A percentile compares a stretch with the other conserved stretches of the same genome.
phyloP scores from a whole-genome alignment of 2,797 vertebrate genomes.

The Moxostoma hubbsi region DNA sequence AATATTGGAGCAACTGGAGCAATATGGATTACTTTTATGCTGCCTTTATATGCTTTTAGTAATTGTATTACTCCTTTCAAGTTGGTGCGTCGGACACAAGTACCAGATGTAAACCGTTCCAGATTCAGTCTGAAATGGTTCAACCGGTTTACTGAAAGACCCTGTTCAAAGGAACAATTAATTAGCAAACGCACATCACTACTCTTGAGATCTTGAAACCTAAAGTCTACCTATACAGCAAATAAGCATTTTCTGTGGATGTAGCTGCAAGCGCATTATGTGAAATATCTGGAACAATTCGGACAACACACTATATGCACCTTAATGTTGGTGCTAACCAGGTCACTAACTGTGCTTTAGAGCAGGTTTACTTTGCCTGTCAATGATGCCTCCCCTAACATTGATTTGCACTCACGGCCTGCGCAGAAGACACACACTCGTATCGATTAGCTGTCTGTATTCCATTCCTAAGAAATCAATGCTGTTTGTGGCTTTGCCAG shows the following conservation, averaged over 20 bases:
- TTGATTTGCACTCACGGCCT: slow-evolving; percentile 74
- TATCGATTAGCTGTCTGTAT: slow-evolving; percentile 80
- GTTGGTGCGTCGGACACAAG: too few relatives aligned
- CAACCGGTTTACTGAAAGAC: too few relatives aligned
- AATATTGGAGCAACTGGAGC: too few relatives aligned
- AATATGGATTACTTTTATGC: too few relatives aligned
- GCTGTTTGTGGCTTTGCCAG: slow-evolving; percentile 77
- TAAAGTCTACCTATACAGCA: background rate
- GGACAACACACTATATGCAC: slow-evolving; percentile 52
- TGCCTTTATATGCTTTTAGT: too few relatives aligned
- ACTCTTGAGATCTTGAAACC: background rate
- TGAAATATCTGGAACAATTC: slow-evolving; percentile 27
- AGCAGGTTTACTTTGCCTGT: slow-evolving; percentile 73
- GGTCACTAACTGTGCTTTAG: slow-evolving; percentile 67
- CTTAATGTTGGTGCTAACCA: slow-evolving; percentile 67
- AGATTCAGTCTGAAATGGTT: too few relatives aligned
- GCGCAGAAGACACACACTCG: slow-evolving; percentile 71
- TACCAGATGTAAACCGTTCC: too few relatives aligned
- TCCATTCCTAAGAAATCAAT: slow-evolving; percentile 72
- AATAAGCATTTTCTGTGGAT: background rate
- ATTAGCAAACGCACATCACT: too few relatives aligned
- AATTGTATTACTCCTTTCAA: too few relatives aligned
- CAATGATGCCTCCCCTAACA: slow-evolving; percentile 74
- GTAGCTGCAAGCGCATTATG: background rate
- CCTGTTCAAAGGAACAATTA: too few relatives aligned